Percentiles rank a stretch among this genome's conserved stretches.
Conservation (phyloP, 2,797 vertebrate genomes). For the Sciaenops ocellatus region DNA sequence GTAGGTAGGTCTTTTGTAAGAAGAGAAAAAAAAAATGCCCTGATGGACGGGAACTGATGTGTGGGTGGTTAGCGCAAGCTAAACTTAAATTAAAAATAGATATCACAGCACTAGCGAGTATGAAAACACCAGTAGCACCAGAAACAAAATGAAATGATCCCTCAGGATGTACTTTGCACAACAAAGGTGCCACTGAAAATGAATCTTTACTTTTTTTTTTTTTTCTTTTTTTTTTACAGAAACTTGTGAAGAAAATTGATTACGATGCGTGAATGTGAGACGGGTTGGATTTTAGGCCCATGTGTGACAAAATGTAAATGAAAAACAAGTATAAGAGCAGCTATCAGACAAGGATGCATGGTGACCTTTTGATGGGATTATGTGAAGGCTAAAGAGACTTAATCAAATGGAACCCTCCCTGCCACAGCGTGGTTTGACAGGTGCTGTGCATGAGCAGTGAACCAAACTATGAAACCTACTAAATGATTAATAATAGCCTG, state of each 20-base stretch:
- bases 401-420: constrained; percentile 74
- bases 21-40: background rate
- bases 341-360: constrained; percentile 53
- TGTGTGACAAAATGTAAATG: constrained; percentile 61
- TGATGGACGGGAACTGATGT: constrained; percentile 14
- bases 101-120: background rate
- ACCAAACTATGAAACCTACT: constrained; percentile 73
- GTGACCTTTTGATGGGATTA: constrained; percentile 76
- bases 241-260: constrained; percentile 54
- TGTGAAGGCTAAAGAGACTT: constrained; percentile 75
- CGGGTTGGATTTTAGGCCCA: constrained; percentile 11
- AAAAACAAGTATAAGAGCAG: constrained; percentile 52
- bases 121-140: background rate
- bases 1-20: background rate
- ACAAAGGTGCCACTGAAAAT: constrained; percentile 6
- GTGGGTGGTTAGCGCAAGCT: constrained; percentile 16
- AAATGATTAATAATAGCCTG: constrained; percentile 83
- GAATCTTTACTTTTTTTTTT: background rate
- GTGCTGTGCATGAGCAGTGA: constrained; percentile 73
- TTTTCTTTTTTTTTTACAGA: background rate
- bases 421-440: constrained; percentile 67
- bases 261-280: constrained; percentile 26
- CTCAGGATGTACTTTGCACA: constrained; percentile 1
- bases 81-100: background rate
- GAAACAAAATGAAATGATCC: background rate